Percentiles rank a stretch among this genome's conserved stretches.
Evolutionary conservation across 2,113 vertebrate genomes (phyloP).

Genomic region (Paracanthobrama guichenoti): DNA sequence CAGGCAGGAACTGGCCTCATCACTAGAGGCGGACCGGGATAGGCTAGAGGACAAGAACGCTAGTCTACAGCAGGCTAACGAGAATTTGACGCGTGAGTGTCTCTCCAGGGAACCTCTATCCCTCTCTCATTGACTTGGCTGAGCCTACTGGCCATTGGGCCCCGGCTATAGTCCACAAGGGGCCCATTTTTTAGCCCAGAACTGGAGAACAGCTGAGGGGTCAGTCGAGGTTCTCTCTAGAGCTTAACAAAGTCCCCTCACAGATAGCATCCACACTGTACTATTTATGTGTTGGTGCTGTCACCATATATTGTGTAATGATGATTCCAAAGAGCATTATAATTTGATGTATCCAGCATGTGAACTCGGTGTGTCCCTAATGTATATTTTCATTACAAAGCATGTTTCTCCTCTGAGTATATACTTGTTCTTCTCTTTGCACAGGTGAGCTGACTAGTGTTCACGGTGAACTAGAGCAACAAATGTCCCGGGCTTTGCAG

Average conservation of each 20-base stretch:
- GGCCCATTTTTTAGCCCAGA: conserved; percentile 72
- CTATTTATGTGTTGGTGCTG: conserved; percentile 50
- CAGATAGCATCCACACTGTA: conserved; percentile 48
- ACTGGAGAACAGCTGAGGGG: conserved; percentile 69
- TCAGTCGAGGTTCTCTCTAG: conserved; percentile 62
- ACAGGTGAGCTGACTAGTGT: conserved; percentile 67
- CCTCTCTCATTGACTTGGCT: conserved; percentile 55
- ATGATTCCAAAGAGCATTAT: conserved; percentile 45
- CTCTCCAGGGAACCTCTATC: conserved; percentile 49
- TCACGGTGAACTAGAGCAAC: conserved; percentile 67
- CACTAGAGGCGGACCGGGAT: conserved; percentile 70
- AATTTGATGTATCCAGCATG: conserved; percentile 32
- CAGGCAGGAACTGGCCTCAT: conserved; percentile 70
- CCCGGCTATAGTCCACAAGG: conserved; percentile 61
- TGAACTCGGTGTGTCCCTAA: conserved; percentile 1
- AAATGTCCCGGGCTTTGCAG: conserved; percentile 60
- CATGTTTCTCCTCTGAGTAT: conserved; percentile 33
- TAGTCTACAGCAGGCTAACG: conserved; percentile 65
- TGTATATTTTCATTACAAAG: not conserved
- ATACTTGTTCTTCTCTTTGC: conserved; percentile 37
- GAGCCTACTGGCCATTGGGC: conserved; percentile 53
- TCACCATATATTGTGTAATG: conserved; percentile 38
- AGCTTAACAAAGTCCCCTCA: conserved; percentile 56
- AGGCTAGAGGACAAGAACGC: conserved; percentile 74
- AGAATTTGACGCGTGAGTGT: conserved; percentile 80